phyloP scores from a whole-genome alignment of 2,888 invertebrate species.

The Steromphala cineraria region DNA sequence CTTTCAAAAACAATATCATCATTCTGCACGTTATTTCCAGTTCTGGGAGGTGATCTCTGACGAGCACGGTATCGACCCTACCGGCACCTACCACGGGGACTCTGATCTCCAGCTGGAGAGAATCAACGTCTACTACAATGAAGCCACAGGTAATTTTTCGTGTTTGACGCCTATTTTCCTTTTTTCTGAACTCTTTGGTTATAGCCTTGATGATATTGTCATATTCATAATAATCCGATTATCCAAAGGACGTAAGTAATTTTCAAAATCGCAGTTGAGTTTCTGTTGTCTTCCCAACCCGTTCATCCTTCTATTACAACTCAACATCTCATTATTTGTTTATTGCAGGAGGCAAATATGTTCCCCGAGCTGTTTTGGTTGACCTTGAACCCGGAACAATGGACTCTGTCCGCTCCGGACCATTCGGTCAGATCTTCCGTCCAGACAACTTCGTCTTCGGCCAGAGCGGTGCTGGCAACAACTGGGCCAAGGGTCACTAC shows the following conservation, averaged over 20 bases:
- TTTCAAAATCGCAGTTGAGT: too few relatives aligned
- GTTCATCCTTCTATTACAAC: too few relatives aligned
- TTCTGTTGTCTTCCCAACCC: too few relatives aligned
- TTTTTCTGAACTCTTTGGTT: too few relatives aligned
- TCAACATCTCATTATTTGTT: slow-evolving; percentile 64
- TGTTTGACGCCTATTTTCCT: not conserved
- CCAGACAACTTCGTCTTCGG: slow-evolving; percentile 95
- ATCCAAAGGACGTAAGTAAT: too few relatives aligned
- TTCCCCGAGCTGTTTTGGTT: slow-evolving; percentile 93
- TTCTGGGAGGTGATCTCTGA: slow-evolving; percentile 1
- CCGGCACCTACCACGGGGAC: not conserved
- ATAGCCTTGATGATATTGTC: too few relatives aligned
- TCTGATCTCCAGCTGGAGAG: not conserved
- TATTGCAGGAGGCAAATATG: slow-evolving; percentile 85
- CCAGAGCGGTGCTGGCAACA: slow-evolving; percentile 81
- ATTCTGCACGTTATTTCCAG: not conserved
- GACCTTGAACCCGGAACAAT: slow-evolving; percentile 97
- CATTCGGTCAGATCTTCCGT: slow-evolving; percentile 83
- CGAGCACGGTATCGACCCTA: not conserved
- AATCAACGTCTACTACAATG: not conserved
- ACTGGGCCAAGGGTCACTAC: slow-evolving; percentile 93
- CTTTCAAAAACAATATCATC: too few relatives aligned
- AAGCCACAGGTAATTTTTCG: not conserved
- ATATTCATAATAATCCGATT: too few relatives aligned
- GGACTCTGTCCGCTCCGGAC: slow-evolving; percentile 95